Evolutionary conservation across 2,113 vertebrate species (phyloP).

Genomic region (Tychaedon coryphoeus): DNA sequence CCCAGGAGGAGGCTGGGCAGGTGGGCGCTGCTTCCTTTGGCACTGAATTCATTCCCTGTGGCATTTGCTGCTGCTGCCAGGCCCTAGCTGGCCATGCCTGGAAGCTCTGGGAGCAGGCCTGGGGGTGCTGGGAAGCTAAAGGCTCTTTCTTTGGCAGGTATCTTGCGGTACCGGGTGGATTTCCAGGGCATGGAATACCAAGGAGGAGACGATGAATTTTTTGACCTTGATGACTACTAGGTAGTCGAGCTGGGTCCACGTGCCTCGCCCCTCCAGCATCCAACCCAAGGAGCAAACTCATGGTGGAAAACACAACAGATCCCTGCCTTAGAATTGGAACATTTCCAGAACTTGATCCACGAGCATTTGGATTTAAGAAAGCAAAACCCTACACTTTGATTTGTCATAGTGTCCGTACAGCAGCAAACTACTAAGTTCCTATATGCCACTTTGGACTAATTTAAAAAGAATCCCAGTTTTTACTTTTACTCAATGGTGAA

Average conservation of each 20-base stretch:
- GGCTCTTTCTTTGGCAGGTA: slow-evolving; percentile 77
- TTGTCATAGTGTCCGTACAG: slow-evolving; percentile 90
- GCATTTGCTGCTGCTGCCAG: background rate
- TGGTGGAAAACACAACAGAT: slow-evolving; percentile 82
- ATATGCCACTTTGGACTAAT: slow-evolving; percentile 87
- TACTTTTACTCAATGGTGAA: slow-evolving; percentile 91
- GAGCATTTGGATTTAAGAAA: slow-evolving; percentile 88
- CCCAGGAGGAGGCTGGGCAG: background rate
- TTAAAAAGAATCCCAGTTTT: slow-evolving; percentile 86
- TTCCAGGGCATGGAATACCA: slow-evolving; percentile 99
- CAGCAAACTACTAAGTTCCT: slow-evolving; percentile 84
- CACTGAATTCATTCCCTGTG: accelerated
- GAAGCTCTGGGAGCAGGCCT: background rate
- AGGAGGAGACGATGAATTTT: slow-evolving; percentile 98
- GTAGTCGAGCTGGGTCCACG: slow-evolving; percentile 92
- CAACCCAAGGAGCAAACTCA: slow-evolving; percentile 85
- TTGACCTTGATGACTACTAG: slow-evolving; percentile 99
- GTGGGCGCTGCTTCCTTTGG: background rate
- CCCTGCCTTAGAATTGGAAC: slow-evolving; percentile 97
- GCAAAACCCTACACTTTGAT: slow-evolving; percentile 83
- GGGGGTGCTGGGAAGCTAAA: background rate
- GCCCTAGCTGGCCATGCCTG: accelerated
- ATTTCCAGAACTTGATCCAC: slow-evolving; percentile 87
- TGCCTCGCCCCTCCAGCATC: slow-evolving; percentile 86
- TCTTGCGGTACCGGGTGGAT: slow-evolving; percentile 99